These are phyloP conservation scores for Athalia cordata DNA, from an alignment of 2,888 invertebrate species.

Conservation along the genomic window DNA sequence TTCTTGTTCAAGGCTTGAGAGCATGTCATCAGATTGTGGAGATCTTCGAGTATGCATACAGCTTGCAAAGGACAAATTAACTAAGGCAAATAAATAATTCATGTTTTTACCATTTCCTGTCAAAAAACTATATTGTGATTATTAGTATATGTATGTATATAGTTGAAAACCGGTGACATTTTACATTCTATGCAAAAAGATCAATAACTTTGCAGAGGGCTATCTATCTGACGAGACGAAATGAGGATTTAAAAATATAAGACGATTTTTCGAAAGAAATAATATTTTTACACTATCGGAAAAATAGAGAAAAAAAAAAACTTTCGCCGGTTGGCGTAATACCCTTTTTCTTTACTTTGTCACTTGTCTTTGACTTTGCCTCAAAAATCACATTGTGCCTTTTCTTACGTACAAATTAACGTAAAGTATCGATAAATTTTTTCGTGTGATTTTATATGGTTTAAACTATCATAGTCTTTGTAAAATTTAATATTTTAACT, in stretches of 20 bases:
- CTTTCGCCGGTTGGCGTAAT: not conserved
- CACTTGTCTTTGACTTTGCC: slow-evolving; percentile 1
- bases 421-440: slow-evolving; percentile 5
- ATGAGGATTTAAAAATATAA: slow-evolving; percentile 13
- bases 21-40: slow-evolving; percentile 63
- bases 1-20: slow-evolving; percentile 58
- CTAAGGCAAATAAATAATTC: slow-evolving; percentile 5
- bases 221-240: not conserved
- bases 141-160: slow-evolving; percentile 43
- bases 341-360: not conserved
- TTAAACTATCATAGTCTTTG: not conserved
- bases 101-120: not conserved
- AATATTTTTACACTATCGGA: not conserved
- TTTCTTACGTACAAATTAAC: no score
- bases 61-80: slow-evolving; percentile 55
- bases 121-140: slow-evolving; percentile 41
- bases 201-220: slow-evolving; percentile 5
- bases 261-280: slow-evolving; percentile 15
- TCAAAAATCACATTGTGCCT: slow-evolving; percentile 25
- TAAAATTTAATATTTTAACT: slow-evolving; percentile 31
- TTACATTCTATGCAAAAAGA: slow-evolving; percentile 46
- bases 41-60: slow-evolving; percentile 66
- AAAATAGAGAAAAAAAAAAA: no score
- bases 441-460: not conserved
- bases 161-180: slow-evolving; percentile 47